Conservation (phyloP, 2,797 vertebrate genomes). For the Lepus oiostolus region DNA sequence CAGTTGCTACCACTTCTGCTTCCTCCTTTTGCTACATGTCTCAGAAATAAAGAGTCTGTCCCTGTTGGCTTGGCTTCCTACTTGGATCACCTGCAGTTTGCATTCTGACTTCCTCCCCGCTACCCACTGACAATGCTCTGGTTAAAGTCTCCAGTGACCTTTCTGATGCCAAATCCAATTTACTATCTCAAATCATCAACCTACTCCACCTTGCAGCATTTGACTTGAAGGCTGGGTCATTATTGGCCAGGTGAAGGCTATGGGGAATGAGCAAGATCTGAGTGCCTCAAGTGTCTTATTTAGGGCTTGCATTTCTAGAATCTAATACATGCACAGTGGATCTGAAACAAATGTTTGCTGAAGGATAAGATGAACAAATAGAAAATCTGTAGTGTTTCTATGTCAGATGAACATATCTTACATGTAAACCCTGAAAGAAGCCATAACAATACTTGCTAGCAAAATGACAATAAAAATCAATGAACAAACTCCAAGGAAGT, state of each 20-base stretch:
- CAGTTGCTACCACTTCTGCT: neutral
- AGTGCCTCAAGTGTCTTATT: neutral
- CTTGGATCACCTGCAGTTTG: neutral
- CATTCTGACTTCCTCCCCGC: neutral
- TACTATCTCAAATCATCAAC: neutral
- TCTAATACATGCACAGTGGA: neutral
- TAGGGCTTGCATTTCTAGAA: slow-evolving; percentile 48
- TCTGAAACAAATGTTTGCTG: slow-evolving; percentile 48
- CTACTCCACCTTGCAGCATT: neutral
- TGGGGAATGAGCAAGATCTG: neutral
- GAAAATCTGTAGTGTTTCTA: slow-evolving; percentile 23
- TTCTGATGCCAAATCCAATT: neutral
- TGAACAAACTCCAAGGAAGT: neutral
- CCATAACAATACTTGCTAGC: neutral
- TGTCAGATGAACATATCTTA: slow-evolving; percentile 20
- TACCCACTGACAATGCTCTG: neutral
- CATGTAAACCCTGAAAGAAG: slow-evolving; percentile 2
- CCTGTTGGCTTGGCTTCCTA: neutral
- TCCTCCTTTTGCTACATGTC: neutral
- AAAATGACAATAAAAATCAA: slow-evolving; percentile 16
- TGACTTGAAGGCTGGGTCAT: neutral
- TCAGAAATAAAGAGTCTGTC: neutral
- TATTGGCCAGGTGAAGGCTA: neutral
- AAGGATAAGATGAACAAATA: slow-evolving; percentile 56
- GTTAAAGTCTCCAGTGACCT: neutral